Evolutionary conservation across 2,113 vertebrate species (phyloP), one percentile per base, ranked within the genome.

Genomic region (Brachyistius frenatus): DNA sequence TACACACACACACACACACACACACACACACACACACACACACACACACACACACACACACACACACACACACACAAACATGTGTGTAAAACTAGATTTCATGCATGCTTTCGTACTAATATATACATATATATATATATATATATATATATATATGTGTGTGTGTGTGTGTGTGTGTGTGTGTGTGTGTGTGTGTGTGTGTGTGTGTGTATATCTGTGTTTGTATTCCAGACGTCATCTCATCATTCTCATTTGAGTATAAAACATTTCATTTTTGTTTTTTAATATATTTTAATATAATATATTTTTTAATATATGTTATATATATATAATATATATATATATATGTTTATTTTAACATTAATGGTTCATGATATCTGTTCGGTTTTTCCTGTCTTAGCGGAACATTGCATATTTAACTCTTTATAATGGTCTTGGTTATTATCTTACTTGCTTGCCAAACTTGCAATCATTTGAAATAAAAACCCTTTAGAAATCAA

Each of bases 81-180:
- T 23, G 23, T 23, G 23, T 92, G 93, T 89, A 90, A 92, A 94
- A 89, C 86, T 91, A 90, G 89, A 93, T 93, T 94, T 92, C 86
- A 91, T 93, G 93, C 87, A 86, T 93, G 91, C 90, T 93, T 94
- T 93, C 90, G 91, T 91, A 91, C 90, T 91, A 91, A 93, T 93
- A 23, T 23, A 23, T 23, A 23, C 23, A 23, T 23, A 23, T 23
- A 23, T 23, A 23, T 23, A 23, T 23, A 23, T 23, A 23, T 23
- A 23, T 23, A 23, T 23, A 23, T 23, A 23, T 1, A 23, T 23
- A 23, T 23, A 23, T 23, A 23, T 23, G 23, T 23, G 23, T 23
- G 23, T 23, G 23, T 23, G 23, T 23, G 23, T 23, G 1, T 23
- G 23, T 23, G 23, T 23, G 23, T 23, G 23, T 23, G 23, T 23